Base-by-base conservation (phyloP, 2,888 invertebrate species). In the Orthosia gothica region DNA sequence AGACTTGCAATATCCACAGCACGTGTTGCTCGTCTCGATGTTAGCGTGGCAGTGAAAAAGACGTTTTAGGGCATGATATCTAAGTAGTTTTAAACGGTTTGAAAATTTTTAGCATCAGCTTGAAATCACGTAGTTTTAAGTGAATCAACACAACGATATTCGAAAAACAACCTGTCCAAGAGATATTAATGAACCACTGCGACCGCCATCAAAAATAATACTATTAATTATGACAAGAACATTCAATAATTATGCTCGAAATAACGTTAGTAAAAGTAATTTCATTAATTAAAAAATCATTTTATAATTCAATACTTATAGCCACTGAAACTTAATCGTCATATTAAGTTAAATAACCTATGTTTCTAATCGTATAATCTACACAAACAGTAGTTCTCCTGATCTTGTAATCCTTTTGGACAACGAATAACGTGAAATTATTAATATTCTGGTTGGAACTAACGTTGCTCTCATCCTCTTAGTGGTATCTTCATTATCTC, bases 351-450 rank as follows among this genome's bases (percentile, higher is more conserved):
- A 26, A 26, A 26, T 26, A 3, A 26, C 26, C 26, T 26, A 26
- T 26, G 26, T 26, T 26, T 26, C 26, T 26, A 26, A 26, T 26
- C 26, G 26, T 26, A 4, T 26, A 26, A 26, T 26, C 26, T 26
- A 26, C 20, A 55, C 62, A 32, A 69, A 50, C 54, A 68, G 52
- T 47, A 49, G 58, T 69, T 55, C 18, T 11, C 52, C 26, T 64
- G 59, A 74, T 66, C 20, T 69, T 18, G 61, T 65, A 69, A 65
- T 74, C 69, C 61, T 57, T 23, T 23, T 23, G 58, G 69, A 69
- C 49, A 58, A 72, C 54, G 49, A 49, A 67, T 67, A 47, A 26
- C 26, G 26, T 26, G 4, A 26, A 26, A 26, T 62, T 52, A 26
- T 26, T 26, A 26, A 26, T 3, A 26, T 26, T 26, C 26, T 26